Conservation (phyloP, 2,113 vertebrate genomes). For the Phylloscopus trochiloides region DNA sequence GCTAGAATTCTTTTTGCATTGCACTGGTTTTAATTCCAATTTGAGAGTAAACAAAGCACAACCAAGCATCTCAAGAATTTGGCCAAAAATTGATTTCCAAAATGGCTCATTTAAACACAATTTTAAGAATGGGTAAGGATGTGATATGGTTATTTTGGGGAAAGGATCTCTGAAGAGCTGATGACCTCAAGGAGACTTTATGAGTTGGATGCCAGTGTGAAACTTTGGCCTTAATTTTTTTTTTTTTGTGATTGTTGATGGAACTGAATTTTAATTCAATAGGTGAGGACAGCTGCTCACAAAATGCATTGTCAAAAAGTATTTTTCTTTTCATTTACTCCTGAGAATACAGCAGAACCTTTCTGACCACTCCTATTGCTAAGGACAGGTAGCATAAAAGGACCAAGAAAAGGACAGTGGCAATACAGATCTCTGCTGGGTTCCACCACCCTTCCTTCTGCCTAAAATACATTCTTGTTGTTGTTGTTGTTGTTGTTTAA, state of each 20-base stretch:
- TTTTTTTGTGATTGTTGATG: background rate
- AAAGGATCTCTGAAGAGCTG: background rate
- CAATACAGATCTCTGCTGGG: background rate
- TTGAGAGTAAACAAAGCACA: constrained; percentile 14
- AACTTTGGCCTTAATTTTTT: background rate
- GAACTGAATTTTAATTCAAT: background rate
- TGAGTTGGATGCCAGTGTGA: background rate
- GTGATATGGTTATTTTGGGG: background rate
- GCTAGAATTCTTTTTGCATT: background rate
- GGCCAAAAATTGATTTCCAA: background rate
- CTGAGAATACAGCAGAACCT: background rate
- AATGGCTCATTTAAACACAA: background rate
- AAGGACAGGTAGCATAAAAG: background rate
- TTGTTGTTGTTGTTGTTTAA: background rate
- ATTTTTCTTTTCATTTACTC: background rate
- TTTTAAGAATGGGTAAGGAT: background rate
- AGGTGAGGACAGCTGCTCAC: background rate
- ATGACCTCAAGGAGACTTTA: background rate
- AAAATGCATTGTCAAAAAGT: background rate
- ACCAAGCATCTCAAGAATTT: background rate
- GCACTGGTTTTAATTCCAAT: background rate
- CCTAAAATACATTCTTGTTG: background rate
- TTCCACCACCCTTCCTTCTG: background rate
- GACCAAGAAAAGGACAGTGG: background rate
- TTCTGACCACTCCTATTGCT: background rate